phyloP scores from a whole-genome alignment of 2,797 vertebrate genomes.

The Salmo trutta region DNA sequence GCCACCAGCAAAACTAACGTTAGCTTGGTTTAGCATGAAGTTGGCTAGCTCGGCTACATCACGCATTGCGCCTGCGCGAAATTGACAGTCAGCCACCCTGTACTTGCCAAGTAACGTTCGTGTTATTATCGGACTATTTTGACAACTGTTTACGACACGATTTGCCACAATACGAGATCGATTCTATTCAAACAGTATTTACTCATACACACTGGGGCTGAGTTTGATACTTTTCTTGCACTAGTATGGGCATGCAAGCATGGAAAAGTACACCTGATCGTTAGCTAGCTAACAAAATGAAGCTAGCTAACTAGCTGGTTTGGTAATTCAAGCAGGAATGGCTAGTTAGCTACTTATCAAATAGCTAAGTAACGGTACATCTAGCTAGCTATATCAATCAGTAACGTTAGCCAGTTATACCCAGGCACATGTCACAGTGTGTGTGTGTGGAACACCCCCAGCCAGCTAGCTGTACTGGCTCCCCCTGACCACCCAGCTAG shows the following conservation, averaged over 20 bases:
- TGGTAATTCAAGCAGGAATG: background rate
- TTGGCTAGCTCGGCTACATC: conserved; percentile 3
- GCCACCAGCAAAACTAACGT: background rate
- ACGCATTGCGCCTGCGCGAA: conserved; percentile 66
- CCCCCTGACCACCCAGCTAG: conserved; percentile 25
- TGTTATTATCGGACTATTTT: conserved; percentile 33
- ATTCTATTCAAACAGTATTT: background rate
- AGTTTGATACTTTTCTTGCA: background rate
- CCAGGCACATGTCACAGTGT: background rate
- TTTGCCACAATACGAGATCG: background rate
- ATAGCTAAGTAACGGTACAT: background rate
- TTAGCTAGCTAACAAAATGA: conserved; percentile 34
- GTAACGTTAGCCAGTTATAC: background rate
- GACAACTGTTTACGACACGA: background rate
- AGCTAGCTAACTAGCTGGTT: conserved; percentile 1
- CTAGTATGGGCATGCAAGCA: background rate
- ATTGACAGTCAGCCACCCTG: conserved; percentile 47
- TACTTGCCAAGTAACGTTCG: conserved; percentile 3
- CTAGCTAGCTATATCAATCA: background rate
- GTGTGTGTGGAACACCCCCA: background rate
- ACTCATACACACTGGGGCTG: background rate
- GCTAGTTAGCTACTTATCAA: background rate
- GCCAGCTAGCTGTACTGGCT: background rate
- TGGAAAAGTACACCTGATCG: conserved; percentile 50
- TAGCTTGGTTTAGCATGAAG: background rate